Base-by-base conservation (phyloP, 1,140 invertebrate genomes). In the Drosophila bifasciata region DNA sequence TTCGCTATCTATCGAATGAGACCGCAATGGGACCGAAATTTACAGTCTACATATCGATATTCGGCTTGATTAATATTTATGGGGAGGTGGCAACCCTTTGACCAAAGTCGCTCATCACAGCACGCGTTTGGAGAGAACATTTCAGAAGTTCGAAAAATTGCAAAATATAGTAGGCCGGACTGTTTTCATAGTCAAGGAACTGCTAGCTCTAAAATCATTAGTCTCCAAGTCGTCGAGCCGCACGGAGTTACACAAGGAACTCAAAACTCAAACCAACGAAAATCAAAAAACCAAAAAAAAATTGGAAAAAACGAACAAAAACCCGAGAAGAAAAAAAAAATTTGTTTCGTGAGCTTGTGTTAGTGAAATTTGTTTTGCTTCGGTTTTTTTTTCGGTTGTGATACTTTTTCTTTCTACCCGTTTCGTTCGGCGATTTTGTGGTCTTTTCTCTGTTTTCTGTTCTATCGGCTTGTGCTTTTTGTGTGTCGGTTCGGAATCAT, bases 131-230 rank as follows among this genome's bases (percentile, higher is more conserved):
- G 1, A 21, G 19, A 3, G 19, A 36, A 36, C 11, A 11, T 11
- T 32, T 32, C 1, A 32, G 3, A 5, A 11, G 11, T 36, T 36
- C 4, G 0, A 11, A 13, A 36, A 5, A 5, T 13, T 0, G 2
- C 8, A 23, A 8, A 9, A 16, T 13, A 11, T 41, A 55, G 52
- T 55, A 55, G 52, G 52, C 52, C 5, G 39, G 7, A 15, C 23
- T 23, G 15, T n/a, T 51, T 7, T 11, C 1, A 11, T 3, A 40
- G 50, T 46, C 46, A 40, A 9, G n/a, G 13, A 16, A 9, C 11
- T 16, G 4, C 40, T 1, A 4, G 3, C 9, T 1, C 13, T 5
- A 2, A 58, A 51, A 5, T 84, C 80, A 84, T 79, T 84, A 76
- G 64, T 46, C 64, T 44, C 15, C 51, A 28, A 48, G 51, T 53